A percentile compares a stretch with the other conserved stretches of the same genome.
phyloP scores from a whole-genome alignment of 2,797 vertebrate species.

The Peromyscus eremicus region DNA sequence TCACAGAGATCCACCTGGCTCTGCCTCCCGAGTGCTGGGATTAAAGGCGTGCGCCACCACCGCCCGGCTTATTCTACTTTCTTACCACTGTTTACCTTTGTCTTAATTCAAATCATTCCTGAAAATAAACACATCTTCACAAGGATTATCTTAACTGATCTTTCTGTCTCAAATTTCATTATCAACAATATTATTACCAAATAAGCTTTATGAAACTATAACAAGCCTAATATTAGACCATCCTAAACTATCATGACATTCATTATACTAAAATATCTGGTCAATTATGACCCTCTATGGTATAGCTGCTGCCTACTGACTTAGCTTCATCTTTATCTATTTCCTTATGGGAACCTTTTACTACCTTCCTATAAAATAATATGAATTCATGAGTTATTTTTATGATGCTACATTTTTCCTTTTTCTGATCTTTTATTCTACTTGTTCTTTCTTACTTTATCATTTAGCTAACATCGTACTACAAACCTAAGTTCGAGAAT shows the following conservation, averaged over 20 bases:
- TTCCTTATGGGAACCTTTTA: not conserved
- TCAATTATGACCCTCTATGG: too few relatives aligned
- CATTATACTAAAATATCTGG: not conserved
- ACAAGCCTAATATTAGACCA: not conserved
- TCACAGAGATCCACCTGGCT: too few relatives aligned
- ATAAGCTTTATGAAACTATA: not conserved
- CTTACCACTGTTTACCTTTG: not conserved
- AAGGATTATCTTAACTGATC: not conserved
- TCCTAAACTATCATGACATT: not conserved
- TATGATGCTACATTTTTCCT: not conserved
- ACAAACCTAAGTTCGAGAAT: not conserved
- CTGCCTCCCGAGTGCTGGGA: too few relatives aligned
- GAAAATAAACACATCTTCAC: not conserved
- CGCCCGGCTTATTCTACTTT: not conserved
- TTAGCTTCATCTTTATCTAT: not conserved
- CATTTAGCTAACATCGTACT: not conserved
- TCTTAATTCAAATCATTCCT: not conserved
- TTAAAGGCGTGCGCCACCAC: too few relatives aligned
- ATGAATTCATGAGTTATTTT: not conserved
- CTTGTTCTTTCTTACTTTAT: not conserved
- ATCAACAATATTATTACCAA: not conserved
- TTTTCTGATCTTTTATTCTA: not conserved
- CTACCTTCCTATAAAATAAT: not conserved
- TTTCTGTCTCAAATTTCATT: not conserved
- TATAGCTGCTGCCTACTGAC: not conserved